Conservation (phyloP, 2,888 invertebrate genomes). For the Malthinus flaveolus region DNA sequence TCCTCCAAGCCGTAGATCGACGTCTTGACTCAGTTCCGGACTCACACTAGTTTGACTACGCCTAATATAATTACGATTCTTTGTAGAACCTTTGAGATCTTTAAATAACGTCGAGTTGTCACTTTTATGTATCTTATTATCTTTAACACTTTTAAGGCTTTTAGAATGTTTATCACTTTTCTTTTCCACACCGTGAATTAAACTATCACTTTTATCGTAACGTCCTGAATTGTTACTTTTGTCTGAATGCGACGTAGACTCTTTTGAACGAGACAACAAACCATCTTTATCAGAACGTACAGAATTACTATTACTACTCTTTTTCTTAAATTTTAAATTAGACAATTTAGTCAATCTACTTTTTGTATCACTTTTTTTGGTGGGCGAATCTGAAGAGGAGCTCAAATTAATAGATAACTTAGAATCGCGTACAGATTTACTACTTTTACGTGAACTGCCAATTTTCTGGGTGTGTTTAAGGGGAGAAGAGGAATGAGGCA, state of each 20-base stretch:
- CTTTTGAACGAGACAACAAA: neutral
- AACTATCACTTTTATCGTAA: conserved; percentile 17
- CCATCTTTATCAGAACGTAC: conserved; percentile 12
- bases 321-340: conserved; percentile 37
- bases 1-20: conserved; percentile 50
- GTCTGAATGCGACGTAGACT: conserved; percentile 5
- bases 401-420: conserved; percentile 25
- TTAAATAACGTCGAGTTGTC: conserved; percentile 53
- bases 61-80: conserved; percentile 68
- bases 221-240: conserved; percentile 10
- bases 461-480: conserved; percentile 38
- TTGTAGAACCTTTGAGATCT: conserved; percentile 61
- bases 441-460: conserved; percentile 36
- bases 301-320: conserved; percentile 17
- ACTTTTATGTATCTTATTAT: conserved; percentile 23
- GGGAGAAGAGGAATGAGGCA: conserved; percentile 40
- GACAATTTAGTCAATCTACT: conserved; percentile 35
- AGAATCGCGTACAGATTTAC: conserved; percentile 38
- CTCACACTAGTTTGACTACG: conserved; percentile 61
- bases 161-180: conserved; percentile 36
- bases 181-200: conserved; percentile 31
- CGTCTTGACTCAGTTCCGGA: conserved; percentile 56
- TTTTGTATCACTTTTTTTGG: conserved; percentile 44
- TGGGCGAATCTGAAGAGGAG: conserved; percentile 46
- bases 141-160: conserved; percentile 34